Conservation (phyloP, 2,888 invertebrate genomes). For the Altica lythri region DNA sequence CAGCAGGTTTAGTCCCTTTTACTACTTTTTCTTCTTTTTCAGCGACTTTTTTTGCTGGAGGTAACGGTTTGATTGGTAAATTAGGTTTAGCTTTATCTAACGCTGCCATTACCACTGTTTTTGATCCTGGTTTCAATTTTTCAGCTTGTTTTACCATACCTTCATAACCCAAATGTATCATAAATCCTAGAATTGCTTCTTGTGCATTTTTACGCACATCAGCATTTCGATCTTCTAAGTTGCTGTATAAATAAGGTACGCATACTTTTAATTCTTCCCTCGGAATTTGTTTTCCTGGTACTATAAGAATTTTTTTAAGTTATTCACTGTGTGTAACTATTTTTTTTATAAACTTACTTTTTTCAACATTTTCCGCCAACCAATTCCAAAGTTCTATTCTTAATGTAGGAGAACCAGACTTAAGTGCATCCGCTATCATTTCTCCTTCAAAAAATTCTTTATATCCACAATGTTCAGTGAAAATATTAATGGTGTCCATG, state of each 20-base stretch:
- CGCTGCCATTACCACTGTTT: slow-evolving; percentile 74
- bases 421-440: slow-evolving; percentile 86
- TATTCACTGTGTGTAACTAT: neutral
- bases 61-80: slow-evolving; percentile 80
- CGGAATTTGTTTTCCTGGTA: slow-evolving; percentile 72
- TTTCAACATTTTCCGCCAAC: slow-evolving; percentile 81
- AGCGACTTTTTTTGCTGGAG: slow-evolving; percentile 67
- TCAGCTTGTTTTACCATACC: slow-evolving; percentile 75
- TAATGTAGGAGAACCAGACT: slow-evolving; percentile 81
- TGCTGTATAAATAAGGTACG: slow-evolving; percentile 76
- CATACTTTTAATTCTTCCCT: slow-evolving; percentile 82
- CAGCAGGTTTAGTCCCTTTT: slow-evolving; percentile 63
- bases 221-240: slow-evolving; percentile 87
- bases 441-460: slow-evolving; percentile 86
- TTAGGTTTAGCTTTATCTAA: slow-evolving; percentile 85
- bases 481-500: slow-evolving; percentile 81
- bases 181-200: slow-evolving; percentile 87
- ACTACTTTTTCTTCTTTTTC: slow-evolving; percentile 59
- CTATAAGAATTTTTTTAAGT: slow-evolving; percentile 52
- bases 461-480: slow-evolving; percentile 81
- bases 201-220: slow-evolving; percentile 90
- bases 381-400: slow-evolving; percentile 83
- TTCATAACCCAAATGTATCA: slow-evolving; percentile 90
- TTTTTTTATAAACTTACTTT: slow-evolving; percentile 58
- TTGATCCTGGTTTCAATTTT: slow-evolving; percentile 81